Percentiles rank a stretch among this genome's conserved stretches.
phyloP scores from a whole-genome alignment of 2,888 invertebrate genomes.

The Rhimphoctona megacephalus region DNA sequence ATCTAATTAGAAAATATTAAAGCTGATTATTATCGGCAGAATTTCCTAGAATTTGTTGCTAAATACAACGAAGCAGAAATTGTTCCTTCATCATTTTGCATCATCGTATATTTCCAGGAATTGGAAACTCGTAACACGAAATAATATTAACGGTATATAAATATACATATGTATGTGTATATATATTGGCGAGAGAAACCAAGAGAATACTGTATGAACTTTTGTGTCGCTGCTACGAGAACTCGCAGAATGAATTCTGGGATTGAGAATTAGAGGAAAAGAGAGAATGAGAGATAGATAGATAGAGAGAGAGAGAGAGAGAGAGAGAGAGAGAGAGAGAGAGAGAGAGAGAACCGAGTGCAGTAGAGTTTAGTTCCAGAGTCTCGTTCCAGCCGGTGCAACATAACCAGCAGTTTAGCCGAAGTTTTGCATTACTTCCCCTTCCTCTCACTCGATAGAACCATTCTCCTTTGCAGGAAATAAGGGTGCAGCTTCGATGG shows the following conservation, averaged over 20 bases:
- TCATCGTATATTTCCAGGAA: conserved; percentile 50
- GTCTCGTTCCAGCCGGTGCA: conserved; percentile 67
- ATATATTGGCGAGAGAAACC: not conserved
- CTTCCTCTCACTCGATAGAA: not conserved
- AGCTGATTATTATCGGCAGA: not conserved
- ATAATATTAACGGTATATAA: conserved; percentile 28
- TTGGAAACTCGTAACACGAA: conserved; percentile 55
- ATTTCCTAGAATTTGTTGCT: not conserved
- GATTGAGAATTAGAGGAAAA: not conserved
- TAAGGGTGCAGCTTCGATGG: conserved; percentile 35
- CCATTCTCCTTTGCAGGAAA: conserved; percentile 28
- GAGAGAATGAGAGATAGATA: not conserved
- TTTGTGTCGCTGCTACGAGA: conserved; percentile 60
- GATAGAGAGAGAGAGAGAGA: not conserved
- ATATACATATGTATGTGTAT: not conserved
- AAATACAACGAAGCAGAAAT: conserved; percentile 25
- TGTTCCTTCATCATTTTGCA: conserved; percentile 26
- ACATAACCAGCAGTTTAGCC: conserved; percentile 62
- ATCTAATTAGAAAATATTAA: not conserved
- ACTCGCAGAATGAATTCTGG: conserved; percentile 40
- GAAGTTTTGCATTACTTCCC: conserved; percentile 62
- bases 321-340: not conserved
- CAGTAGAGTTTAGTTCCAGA: conserved; percentile 29
- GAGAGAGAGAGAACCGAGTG: conserved; percentile 27
- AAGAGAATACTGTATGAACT: conserved; percentile 53